Evolutionary conservation across 2,888 invertebrate species (phyloP), one percentile per base, ranked within the genome.

Genomic region (Cryptus viduatorius): DNA sequence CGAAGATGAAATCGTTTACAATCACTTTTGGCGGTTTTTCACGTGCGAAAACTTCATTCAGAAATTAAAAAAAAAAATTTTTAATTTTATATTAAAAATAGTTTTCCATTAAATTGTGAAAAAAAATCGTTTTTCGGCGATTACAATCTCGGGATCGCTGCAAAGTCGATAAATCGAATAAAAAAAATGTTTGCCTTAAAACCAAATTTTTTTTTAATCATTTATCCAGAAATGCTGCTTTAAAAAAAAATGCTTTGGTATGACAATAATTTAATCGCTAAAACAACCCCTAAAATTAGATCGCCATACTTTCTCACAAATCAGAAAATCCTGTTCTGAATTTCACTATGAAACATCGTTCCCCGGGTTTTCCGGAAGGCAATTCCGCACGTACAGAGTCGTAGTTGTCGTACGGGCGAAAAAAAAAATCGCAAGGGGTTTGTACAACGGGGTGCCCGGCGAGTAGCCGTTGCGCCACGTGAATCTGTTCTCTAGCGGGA

Each of bases 401-500:
- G 16, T n/a, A 14, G 50, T 37, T 29, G 46, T 14, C 1, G 8
- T 29, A 65, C 8, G 42, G 16, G 37, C 16, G 19, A 31, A 14
- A 67, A 46, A 19, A 29, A 29, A 31, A 8, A 72, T 72, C 61
- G 75, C 69, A 46, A 79, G 83, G 76, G 75, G 46, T 48, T 46
- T 72, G 71, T 65, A 65, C 48, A 19, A 56, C 53, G 71, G 72
- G 72, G 71, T 71, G 48, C 37, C 12, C 10, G 19, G 44, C 42
- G 42, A 67, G 24, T 46, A 48, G 82, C 42, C 31, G 59, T 50
- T 53, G 68, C 68, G 73, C 81, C 78, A 84, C 86, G 86, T 85
- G 88, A 89, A 88, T 86, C 85, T 79, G 68, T 76, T 61, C 72
- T 79, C 79, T 86, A 56, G 77, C 86, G 83, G 78, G 83, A 84